A percentile compares a stretch with the other conserved stretches of the same genome.
These are phyloP conservation scores for Urechis unicinctus DNA, from an alignment of 2,888 invertebrate species.

Conservation along the genomic window DNA sequence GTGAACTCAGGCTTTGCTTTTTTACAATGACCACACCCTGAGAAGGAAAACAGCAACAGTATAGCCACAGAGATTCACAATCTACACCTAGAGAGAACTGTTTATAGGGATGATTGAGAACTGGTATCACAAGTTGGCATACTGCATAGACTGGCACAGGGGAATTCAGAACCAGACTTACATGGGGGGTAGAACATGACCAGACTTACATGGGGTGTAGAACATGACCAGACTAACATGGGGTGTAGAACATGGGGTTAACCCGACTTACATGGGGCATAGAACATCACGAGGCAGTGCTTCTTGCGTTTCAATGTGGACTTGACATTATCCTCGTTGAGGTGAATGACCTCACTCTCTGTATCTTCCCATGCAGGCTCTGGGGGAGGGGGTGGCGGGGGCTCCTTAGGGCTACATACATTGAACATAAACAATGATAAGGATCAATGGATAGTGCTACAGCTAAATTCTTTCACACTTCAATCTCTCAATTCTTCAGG, in stretches of 20 bases:
- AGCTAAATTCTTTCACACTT: neutral
- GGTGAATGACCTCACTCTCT: constrained; percentile 69
- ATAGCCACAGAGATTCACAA: no score
- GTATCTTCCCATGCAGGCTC: constrained; percentile 74
- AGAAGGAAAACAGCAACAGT: constrained; percentile 3
- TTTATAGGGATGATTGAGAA: no score
- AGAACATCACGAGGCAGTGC: constrained; percentile 83
- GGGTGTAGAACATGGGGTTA: no score
- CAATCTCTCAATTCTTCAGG: neutral
- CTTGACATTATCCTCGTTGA: constrained; percentile 68
- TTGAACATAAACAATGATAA: neutral
- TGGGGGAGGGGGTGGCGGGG: constrained; percentile 73
- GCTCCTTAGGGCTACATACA: constrained; percentile 62
- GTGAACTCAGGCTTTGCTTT: constrained; percentile 65
- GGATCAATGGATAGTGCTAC: no score
- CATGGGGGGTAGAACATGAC: neutral
- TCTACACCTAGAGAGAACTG: no score
- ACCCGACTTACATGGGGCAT: constrained; percentile 75
- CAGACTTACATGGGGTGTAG: constrained; percentile 80
- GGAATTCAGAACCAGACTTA: neutral
- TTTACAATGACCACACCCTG: constrained; percentile 71
- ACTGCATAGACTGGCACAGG: no score
- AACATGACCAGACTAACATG: constrained; percentile 84
- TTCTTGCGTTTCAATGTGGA: constrained; percentile 74
- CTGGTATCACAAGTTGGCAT: no score